Evolutionary conservation across 2,888 invertebrate species (phyloP).

Genomic region (Tiliacea aurago): DNA sequence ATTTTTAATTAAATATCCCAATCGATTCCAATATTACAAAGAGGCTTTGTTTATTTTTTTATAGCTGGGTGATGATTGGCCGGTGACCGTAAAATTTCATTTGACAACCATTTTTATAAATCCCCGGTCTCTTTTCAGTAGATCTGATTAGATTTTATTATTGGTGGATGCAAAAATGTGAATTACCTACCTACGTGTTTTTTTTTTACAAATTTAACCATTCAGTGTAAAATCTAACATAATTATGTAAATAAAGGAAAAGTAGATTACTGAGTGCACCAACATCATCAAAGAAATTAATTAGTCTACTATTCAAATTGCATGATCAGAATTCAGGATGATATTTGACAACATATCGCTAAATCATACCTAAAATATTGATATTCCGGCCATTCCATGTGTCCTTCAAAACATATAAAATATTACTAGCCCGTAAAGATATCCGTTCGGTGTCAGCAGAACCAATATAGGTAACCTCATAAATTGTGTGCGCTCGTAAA

Average conservation of each 20-base stretch:
- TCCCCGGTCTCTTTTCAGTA: background rate
- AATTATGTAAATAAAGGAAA: background rate
- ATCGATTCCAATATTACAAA: constrained; percentile 68
- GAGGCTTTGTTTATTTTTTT: constrained; percentile 68
- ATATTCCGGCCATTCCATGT: background rate
- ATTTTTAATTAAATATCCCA: constrained; percentile 76
- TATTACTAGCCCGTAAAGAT: constrained; percentile 57
- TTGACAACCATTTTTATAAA: constrained; percentile 45
- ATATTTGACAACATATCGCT: background rate
- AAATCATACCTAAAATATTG: constrained; percentile 6
- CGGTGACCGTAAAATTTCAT: constrained; percentile 51
- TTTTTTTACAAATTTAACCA: background rate
- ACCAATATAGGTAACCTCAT: constrained; percentile 74
- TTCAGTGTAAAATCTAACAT: background rate
- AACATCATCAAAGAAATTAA: background rate
- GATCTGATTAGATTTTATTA: constrained; percentile 8
- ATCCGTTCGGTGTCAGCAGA: constrained; percentile 68
- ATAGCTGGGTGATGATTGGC: constrained; percentile 41
- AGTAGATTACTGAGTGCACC: background rate
- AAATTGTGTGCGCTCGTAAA: constrained; percentile 78
- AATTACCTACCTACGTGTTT: background rate
- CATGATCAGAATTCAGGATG: background rate
- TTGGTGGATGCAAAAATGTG: background rate
- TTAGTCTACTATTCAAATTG: background rate
- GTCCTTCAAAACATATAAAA: constrained; percentile 58